These are phyloP conservation scores for Falco rusticolus DNA, from an alignment of 2,797 vertebrate genomes.

Conservation along the genomic window DNA sequence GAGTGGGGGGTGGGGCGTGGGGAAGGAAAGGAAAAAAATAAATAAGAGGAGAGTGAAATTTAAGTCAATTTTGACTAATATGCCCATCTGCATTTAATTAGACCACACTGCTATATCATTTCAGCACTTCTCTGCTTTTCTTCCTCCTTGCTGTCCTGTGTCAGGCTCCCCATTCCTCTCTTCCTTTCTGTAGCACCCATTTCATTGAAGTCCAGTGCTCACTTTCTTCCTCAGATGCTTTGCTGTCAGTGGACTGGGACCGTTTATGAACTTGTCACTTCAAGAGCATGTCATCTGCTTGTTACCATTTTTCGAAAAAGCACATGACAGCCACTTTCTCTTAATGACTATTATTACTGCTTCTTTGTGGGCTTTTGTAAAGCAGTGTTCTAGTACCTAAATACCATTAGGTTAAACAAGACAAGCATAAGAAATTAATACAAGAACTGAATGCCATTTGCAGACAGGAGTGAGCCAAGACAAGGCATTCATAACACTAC, in stretches of 20 bases:
- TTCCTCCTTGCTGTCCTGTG: not conserved
- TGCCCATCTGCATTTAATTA: not conserved
- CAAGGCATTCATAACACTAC: not conserved
- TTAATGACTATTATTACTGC: not conserved
- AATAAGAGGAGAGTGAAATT: not conserved
- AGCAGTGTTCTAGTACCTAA: not conserved
- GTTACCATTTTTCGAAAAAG: not conserved
- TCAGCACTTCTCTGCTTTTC: not conserved
- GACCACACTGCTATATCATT: not conserved
- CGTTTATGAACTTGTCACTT: not conserved
- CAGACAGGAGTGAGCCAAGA: not conserved
- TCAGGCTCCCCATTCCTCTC: not conserved
- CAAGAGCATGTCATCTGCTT: not conserved
- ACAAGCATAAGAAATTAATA: not conserved
- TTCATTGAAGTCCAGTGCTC: not conserved
- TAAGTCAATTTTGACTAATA: not conserved
- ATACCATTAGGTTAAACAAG: not conserved
- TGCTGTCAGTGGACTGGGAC: not conserved
- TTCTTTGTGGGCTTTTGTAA: not conserved
- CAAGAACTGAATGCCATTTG: not conserved
- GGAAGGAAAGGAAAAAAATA: not conserved
- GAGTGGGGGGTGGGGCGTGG: too few species aligned
- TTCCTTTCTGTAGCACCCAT: not conserved
- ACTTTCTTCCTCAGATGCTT: not conserved
- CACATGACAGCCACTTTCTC: not conserved